Base-by-base conservation (phyloP, 2,888 invertebrate genomes). In the Drosophila neotestacea region DNA sequence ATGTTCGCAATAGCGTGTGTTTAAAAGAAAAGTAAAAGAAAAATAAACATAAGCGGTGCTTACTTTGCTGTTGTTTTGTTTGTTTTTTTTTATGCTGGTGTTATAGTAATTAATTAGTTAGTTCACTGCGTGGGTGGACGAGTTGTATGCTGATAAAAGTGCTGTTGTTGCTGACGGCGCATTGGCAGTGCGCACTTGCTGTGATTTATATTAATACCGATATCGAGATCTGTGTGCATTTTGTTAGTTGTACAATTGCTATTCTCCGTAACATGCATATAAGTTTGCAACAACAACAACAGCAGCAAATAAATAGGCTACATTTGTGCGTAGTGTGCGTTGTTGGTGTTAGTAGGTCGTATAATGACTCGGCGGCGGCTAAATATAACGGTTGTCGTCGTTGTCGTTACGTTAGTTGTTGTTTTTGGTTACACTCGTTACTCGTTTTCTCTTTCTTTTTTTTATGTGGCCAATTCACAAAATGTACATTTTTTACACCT, bases 401-500 rank as follows among this genome's bases (percentile, higher is more conserved):
- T 71, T 66, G 71, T 67, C 79, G 79, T 78, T 79, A 75, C 76
- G 71, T 70, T 78, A 61, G 65, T 70, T 70, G 65, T 46, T 64
- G 54, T 72, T 69, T 85, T 70, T 62, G 75, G 72, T 77, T 75
- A 84, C 81, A 86, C 81, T 86, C 82, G 82, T 86, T 86, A 82
- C 82, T 82, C 78, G 78, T 81, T 80, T 86, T 64, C 66, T 73
- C 62, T 63, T 64, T 51, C 30, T 39, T 52, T 60, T 59, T 65
- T 64, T 70, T 76, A 86, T 81, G 58, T 76, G 73, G 87, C 87
- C 83, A 86, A 86, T 83, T 83, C 87, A 87, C 87, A 76, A 79
- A 87, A 85, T 83, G 85, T 87, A 85, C 79, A 85, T 87, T 85
- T 83, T 83, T 83, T 83, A 83, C 83, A 83, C 83, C 83, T 87